Percentiles rank a stretch among this genome's conserved stretches.
These are phyloP conservation scores for Acholoe squamosa DNA, from an alignment of 2,888 invertebrate species.

Conservation along the genomic window DNA sequence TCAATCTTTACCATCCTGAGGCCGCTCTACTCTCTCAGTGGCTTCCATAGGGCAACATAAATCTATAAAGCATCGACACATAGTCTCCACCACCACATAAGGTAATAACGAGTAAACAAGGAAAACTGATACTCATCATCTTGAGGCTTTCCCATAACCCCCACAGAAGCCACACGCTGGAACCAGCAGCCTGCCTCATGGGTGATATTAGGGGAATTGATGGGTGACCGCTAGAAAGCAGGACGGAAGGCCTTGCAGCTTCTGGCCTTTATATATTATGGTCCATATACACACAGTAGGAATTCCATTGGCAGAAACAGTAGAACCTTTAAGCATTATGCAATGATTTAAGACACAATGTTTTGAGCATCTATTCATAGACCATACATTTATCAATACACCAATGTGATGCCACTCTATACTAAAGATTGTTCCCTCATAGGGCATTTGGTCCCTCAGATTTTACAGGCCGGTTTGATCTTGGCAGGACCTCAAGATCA, in stretches of 20 bases:
- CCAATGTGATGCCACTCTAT: too few species aligned
- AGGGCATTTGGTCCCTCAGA: too few species aligned
- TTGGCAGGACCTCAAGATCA: too few species aligned
- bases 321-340: too few species aligned
- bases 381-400: too few species aligned
- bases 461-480: too few species aligned
- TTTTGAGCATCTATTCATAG: too few species aligned
- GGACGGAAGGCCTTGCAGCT: background rate
- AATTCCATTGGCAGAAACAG: too few species aligned
- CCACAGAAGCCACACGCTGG: background rate
- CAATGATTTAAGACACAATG: too few species aligned
- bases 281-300: too few species aligned
- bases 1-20: too few species aligned
- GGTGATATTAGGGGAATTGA: constrained; percentile 34
- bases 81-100: background rate
- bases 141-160: background rate
- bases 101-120: constrained; percentile 16
- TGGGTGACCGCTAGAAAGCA: background rate
- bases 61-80: constrained; percentile 17
- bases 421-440: too few species aligned
- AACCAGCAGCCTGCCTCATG: background rate
- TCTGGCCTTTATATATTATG: background rate
- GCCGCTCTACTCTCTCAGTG: background rate
- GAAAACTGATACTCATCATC: constrained; percentile 18
- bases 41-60: background rate